phyloP scores from a whole-genome alignment of 2,797 vertebrate species.

The Borostomias antarcticus region DNA sequence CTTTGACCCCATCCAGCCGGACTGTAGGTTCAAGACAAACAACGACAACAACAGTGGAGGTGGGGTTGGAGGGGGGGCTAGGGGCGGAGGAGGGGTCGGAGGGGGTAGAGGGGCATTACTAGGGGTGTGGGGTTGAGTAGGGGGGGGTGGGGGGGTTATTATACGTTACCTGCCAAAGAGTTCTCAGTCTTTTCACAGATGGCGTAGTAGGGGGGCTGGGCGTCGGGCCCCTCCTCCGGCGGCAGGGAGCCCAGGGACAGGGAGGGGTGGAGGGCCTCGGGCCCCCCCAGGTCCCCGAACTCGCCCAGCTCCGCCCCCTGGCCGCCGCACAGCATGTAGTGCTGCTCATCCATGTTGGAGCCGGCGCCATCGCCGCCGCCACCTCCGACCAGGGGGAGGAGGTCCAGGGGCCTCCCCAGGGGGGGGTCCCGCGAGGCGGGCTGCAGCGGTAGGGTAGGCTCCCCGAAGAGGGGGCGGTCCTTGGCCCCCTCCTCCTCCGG shows the following conservation, averaged over 20 bases:
- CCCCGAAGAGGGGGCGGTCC: slow-evolving; percentile 54
- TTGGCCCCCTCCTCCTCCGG: slow-evolving; percentile 74
- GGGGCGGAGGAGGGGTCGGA: slow-evolving; percentile 24
- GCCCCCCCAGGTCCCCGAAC: not conserved
- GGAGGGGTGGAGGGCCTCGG: slow-evolving; percentile 27
- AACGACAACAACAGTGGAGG: slow-evolving; percentile 40
- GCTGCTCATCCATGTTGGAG: slow-evolving; percentile 55
- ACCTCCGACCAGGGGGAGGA: slow-evolving; percentile 3
- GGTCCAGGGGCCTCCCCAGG: slow-evolving; percentile 20
- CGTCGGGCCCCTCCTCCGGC: slow-evolving; percentile 54
- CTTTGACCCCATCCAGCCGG: slow-evolving; percentile 53
- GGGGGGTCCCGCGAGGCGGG: slow-evolving; percentile 10
- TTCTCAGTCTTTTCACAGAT: slow-evolving; percentile 81
- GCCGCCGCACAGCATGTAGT: slow-evolving; percentile 72
- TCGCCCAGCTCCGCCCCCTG: slow-evolving; percentile 38
- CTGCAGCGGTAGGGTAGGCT: slow-evolving; percentile 35
- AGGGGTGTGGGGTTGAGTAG: slow-evolving; percentile 16
- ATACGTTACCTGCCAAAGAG: slow-evolving; percentile 84
- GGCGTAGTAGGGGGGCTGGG: slow-evolving; percentile 74
- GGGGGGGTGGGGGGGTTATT: slow-evolving; percentile 38
- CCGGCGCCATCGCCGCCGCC: not conserved
- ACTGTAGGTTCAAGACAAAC: slow-evolving; percentile 56
- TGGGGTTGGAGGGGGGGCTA: slow-evolving; percentile 28
- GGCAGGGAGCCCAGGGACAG: slow-evolving; percentile 34
- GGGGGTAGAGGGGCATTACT: slow-evolving; percentile 19